A percentile compares a stretch with the other conserved stretches of the same genome.
These are phyloP conservation scores for Papilio elwesi DNA, from an alignment of 2,888 invertebrate genomes.

Conservation along the genomic window DNA sequence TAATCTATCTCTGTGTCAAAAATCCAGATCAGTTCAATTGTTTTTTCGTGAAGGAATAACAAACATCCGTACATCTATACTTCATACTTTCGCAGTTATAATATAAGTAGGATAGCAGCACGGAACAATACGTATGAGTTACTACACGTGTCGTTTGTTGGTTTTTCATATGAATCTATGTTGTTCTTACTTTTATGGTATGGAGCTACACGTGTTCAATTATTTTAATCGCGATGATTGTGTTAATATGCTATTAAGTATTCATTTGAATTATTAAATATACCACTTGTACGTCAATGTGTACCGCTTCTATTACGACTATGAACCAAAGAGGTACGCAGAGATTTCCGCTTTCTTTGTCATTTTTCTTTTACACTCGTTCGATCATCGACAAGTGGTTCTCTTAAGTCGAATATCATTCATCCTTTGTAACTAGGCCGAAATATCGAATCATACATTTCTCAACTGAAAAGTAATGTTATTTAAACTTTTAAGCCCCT, in stretches of 20 bases:
- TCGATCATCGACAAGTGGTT: not conserved
- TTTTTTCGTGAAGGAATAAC: too few relatives aligned
- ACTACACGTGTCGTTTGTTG: conserved; percentile 27
- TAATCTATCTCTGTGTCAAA: too few relatives aligned
- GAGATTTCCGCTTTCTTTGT: not conserved
- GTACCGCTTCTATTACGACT: not conserved
- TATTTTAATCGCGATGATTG: conserved; percentile 21
- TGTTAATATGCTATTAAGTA: conserved; percentile 13
- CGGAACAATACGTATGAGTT: not conserved
- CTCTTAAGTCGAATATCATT: too few relatives aligned
- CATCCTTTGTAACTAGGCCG: too few relatives aligned
- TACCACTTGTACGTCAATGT: conserved; percentile 1
- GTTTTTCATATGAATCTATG: not conserved
- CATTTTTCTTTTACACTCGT: too few relatives aligned
- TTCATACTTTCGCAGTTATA: too few relatives aligned
- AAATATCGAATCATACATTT: too few relatives aligned
- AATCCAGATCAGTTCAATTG: too few relatives aligned
- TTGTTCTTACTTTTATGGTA: conserved; percentile 29
- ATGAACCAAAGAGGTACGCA: not conserved
- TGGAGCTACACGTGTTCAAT: conserved; percentile 34
- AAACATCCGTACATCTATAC: too few relatives aligned
- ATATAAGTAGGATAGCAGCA: not conserved
- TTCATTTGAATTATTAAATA: not conserved
- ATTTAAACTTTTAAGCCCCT: too few relatives aligned
- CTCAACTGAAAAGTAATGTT: too few relatives aligned